Conservation (phyloP, 1,140 invertebrate genomes). For the Drosophila ananassae region DNA sequence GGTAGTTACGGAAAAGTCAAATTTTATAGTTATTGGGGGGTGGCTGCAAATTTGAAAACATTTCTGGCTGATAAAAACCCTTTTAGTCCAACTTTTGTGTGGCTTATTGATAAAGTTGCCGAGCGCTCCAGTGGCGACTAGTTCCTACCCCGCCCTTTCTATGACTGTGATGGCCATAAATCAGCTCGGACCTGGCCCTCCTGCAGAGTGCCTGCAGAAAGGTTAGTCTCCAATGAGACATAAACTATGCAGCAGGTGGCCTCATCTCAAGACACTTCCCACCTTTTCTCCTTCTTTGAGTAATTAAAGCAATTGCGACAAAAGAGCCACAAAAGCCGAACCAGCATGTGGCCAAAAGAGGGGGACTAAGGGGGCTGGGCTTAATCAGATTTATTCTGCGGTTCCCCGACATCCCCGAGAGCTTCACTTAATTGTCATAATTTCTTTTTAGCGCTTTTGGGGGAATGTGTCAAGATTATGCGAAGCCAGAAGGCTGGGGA, state of each 20-base stretch:
- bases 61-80: constrained; percentile 36
- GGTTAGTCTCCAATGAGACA: constrained; percentile 29
- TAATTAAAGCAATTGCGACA: constrained; percentile 74
- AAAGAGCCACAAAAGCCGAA: constrained; percentile 51
- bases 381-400: constrained; percentile 68
- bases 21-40: constrained; percentile 68
- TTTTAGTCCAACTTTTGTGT: constrained; percentile 38
- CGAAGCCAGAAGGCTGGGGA: constrained; percentile 1
- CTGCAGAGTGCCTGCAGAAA: constrained; percentile 30
- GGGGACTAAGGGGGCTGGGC: neutral
- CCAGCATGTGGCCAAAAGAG: constrained; percentile 23
- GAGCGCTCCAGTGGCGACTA: neutral
- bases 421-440: constrained; percentile 70
- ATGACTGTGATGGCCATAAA: constrained; percentile 36
- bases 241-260: constrained; percentile 71
- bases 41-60: constrained; percentile 34
- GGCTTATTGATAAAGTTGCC: constrained; percentile 68
- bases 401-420: constrained; percentile 40
- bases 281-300: constrained; percentile 30
- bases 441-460: constrained; percentile 57
- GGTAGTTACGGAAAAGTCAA: constrained; percentile 49
- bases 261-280: constrained; percentile 31
- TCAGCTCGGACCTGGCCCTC: constrained; percentile 35
- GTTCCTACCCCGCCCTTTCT: neutral
- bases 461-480: constrained; percentile 20